A percentile compares a stretch with the other conserved stretches of the same genome.
These are phyloP conservation scores for Condylostylus longicornis DNA, from an alignment of 1,140 invertebrate species.

Conservation along the genomic window DNA sequence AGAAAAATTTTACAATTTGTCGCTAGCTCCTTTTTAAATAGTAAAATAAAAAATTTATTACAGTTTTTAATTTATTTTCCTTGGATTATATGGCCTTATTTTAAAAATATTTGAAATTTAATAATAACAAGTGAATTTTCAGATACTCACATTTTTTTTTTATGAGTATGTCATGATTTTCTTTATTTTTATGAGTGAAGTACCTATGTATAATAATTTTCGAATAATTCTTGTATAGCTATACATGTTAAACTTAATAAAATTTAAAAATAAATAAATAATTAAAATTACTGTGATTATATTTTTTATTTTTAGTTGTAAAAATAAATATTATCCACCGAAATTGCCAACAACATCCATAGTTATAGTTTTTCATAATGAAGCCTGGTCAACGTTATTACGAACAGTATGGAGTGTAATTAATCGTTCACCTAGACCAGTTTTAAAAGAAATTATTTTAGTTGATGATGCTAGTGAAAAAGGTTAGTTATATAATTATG, in stretches of 20 bases:
- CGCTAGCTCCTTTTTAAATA: too few species aligned
- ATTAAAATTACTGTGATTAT: constrained; percentile 1
- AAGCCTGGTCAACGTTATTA: constrained; percentile 91
- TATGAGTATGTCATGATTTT: constrained; percentile 2
- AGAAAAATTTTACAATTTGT: too few species aligned
- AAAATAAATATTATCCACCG: constrained; percentile 57
- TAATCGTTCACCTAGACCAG: constrained; percentile 68
- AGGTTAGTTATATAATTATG: constrained; percentile 39
- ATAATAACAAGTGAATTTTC: background rate
- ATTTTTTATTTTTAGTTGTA: constrained; percentile 47
- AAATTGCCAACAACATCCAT: constrained; percentile 78
- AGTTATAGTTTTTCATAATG: constrained; percentile 96
- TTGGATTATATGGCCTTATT: too few species aligned
- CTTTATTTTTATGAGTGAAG: too few species aligned
- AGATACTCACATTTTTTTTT: background rate
- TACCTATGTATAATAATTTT: too few species aligned
- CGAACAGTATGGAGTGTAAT: constrained; percentile 95
- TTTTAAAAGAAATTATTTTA: constrained; percentile 88
- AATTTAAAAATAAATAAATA: background rate
- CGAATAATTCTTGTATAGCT: too few species aligned
- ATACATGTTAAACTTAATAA: background rate
- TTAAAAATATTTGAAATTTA: too few species aligned
- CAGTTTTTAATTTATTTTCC: too few species aligned
- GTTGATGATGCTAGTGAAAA: constrained; percentile 93
- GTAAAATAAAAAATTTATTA: too few species aligned